These are phyloP conservation scores for Gallinago nigripennis DNA, from an alignment of 2,797 vertebrate species.

Conservation along the genomic window DNA sequence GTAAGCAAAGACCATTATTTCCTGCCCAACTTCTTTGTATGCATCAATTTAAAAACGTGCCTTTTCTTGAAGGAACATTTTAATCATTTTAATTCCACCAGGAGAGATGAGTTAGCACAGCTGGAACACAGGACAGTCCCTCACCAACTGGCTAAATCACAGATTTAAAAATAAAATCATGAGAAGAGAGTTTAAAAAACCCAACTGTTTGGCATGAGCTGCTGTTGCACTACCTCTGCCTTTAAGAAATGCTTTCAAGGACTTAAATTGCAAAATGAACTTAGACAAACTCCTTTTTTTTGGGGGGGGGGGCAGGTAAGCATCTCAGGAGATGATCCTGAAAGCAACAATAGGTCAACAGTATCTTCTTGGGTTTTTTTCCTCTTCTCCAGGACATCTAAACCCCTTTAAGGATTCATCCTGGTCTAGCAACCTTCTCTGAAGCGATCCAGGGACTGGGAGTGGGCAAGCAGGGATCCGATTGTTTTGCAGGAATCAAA, in stretches of 20 bases:
- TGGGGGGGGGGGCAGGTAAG: not conserved
- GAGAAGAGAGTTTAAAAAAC: not conserved
- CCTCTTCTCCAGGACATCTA: not conserved
- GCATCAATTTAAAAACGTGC: not conserved
- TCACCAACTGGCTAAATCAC: not conserved
- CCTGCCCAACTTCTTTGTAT: not conserved
- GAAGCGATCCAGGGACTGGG: not conserved
- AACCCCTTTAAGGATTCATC: not conserved
- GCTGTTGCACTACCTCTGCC: not conserved
- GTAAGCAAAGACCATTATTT: not conserved
- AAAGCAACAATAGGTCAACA: not conserved
- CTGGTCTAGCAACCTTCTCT: not conserved
- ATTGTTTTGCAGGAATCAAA: not conserved
- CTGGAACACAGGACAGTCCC: not conserved
- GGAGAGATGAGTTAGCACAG: not conserved
- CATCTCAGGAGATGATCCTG: not conserved
- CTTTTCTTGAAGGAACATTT: not conserved
- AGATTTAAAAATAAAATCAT: not conserved
- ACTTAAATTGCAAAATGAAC: not conserved
- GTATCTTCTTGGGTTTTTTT: not conserved
- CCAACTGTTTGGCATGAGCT: not conserved
- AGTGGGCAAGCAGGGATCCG: rapidly evolving
- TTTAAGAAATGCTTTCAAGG: not conserved
- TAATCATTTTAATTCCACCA: not conserved
- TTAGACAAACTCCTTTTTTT: not conserved